Base-by-base conservation (phyloP, 1,140 invertebrate species). In the Drosophila azteca region DNA sequence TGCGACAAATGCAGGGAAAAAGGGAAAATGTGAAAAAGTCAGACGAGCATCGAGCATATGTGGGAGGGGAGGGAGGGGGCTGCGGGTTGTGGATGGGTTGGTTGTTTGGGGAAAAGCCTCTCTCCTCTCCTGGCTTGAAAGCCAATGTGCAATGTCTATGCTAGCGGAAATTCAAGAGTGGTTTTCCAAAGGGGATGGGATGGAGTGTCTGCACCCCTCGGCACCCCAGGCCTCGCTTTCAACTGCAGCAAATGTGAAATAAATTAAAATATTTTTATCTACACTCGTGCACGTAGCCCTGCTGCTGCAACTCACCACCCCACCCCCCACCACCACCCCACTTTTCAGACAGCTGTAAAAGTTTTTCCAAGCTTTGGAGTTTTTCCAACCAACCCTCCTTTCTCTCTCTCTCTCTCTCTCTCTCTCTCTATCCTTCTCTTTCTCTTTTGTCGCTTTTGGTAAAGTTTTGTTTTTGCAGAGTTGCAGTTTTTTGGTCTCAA, bases 181-280 rank as follows among this genome's bases (percentile, higher is more conserved):
- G 35, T 39, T 39, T 39, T 39, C 35, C 35, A 13, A 9, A 61
- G 63, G 45, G 55, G 50, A 26, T 41, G 65, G 55, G 51, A 49
- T 39, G 62, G 44, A 55, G 49, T 39, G 62, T 49, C 49, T 66
- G 29, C 3, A 7, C 15, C 20, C 20, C 15, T 22, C 11, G 24
- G n/a, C n/a, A n/a, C n/a, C 29, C 22, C 7, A 31, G 41, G 8
- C 15, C 17, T 35, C 20, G 15, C 49, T 39, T 24, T 8, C 51
- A 49, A 60, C 73, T 85, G 82, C 82, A 85, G 26, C 78, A 64
- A 78, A 87, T 87, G 82, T 88, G 84, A 85, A 85, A 85, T 85
- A 85, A 85, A 85, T 85, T 85, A 85, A 85, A 87, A 87, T 87
- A 87, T 87, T 87, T 87, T 87, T 87, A 87, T 87, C 82, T 87